Percentiles rank a stretch among this genome's conserved stretches.
Evolutionary conservation across 2,797 vertebrate species (phyloP).

Genomic region (Apogon hyalosoma): DNA sequence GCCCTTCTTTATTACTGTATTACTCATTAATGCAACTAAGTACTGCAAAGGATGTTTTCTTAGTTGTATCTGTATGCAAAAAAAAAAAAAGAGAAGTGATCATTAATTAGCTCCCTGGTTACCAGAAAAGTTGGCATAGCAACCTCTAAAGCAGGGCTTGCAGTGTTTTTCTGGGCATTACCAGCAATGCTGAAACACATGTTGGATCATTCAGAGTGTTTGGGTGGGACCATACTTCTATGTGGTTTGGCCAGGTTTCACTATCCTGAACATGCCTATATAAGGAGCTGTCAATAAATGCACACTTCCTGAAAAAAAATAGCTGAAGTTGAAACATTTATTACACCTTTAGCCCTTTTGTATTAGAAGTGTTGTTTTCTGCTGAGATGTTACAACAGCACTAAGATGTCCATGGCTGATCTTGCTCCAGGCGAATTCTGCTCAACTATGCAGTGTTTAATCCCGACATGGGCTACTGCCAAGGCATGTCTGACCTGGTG

Average conservation of each 20-base stretch:
- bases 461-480: constrained; percentile 94
- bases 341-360: constrained; percentile 6
- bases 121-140: constrained; percentile 59
- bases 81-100: constrained; percentile 29
- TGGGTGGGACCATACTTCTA: constrained; percentile 47
- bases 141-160: constrained; percentile 53
- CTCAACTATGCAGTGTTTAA: constrained; percentile 97
- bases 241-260: constrained; percentile 42
- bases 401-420: constrained; percentile 33
- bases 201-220: constrained; percentile 55
- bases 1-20: constrained; percentile 44
- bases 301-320: background rate
- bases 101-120: constrained; percentile 73
- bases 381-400: constrained; percentile 25
- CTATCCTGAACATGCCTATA: constrained; percentile 20
- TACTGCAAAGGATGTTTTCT: constrained; percentile 52
- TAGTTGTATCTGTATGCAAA: constrained; percentile 30
- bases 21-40: constrained; percentile 48
- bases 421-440: constrained; percentile 88
- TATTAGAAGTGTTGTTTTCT: constrained; percentile 16
- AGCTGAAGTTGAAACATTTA: constrained; percentile 15
- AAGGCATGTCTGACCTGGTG: constrained; percentile 98
- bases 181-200: constrained; percentile 50
- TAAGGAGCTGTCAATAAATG: constrained; percentile 14
- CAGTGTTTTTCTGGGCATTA: constrained; percentile 49